Conservation (phyloP, 1,140 invertebrate species). For the Drosophila busckii region DNA sequence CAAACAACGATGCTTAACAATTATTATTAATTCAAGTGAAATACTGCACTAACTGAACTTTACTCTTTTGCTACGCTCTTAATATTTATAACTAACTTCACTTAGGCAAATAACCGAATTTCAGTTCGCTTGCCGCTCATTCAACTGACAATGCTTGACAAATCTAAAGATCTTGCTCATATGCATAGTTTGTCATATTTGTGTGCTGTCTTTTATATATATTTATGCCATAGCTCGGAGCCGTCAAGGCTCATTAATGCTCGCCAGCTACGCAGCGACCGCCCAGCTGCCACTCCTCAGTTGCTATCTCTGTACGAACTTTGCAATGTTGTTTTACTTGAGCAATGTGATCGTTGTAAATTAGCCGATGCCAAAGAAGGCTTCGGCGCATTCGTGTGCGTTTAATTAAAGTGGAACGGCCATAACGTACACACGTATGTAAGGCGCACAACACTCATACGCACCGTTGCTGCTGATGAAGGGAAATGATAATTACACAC, state of each 20-base stretch:
- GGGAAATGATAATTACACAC: conserved; percentile 64
- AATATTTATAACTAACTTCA: no score
- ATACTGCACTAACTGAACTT: no score
- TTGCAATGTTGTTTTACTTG: conserved; percentile 33
- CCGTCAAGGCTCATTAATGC: conserved; percentile 33
- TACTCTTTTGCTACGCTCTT: no score
- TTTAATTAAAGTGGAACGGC: conserved; percentile 43
- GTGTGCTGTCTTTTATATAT: neutral
- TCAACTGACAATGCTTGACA: no score
- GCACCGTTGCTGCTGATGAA: conserved; percentile 50
- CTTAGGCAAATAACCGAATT: no score
- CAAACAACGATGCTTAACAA: no score
- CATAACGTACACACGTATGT: conserved; percentile 1
- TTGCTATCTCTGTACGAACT: neutral
- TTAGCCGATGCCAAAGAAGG: conserved; percentile 35
- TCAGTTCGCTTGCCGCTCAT: no score
- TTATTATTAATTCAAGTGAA: no score
- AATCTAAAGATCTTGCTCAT: no score
- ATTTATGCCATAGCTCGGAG: neutral
- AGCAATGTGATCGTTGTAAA: conserved; percentile 47
- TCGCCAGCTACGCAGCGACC: conserved; percentile 18
- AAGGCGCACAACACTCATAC: conserved; percentile 36
- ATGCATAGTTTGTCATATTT: neutral
- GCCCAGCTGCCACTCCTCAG: conserved; percentile 12
- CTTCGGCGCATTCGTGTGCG: conserved; percentile 10